A percentile compares a stretch with the other conserved stretches of the same genome.
These are phyloP conservation scores for Erythrolamprus reginae DNA, from an alignment of 2,113 vertebrate species.

Conservation along the genomic window DNA sequence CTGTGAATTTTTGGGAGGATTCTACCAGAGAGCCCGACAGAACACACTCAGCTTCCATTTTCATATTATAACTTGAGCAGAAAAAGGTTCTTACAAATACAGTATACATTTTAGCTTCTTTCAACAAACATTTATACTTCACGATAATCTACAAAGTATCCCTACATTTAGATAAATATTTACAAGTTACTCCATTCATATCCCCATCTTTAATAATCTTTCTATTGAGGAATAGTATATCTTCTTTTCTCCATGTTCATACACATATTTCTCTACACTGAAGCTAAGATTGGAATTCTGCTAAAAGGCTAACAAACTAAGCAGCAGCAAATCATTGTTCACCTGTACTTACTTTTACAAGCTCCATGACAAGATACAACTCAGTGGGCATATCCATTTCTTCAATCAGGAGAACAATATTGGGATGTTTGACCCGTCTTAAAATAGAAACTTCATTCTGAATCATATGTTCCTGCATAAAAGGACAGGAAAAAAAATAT, in stretches of 20 bases:
- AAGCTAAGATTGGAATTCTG: neutral
- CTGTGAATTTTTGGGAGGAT: too few relatives aligned
- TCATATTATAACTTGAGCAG: neutral
- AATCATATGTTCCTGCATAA: constrained; percentile 94
- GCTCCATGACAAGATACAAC: constrained; percentile 95
- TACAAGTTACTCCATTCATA: neutral
- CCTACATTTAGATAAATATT: neutral
- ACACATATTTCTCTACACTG: neutral
- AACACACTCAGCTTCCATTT: neutral
- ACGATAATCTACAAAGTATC: neutral
- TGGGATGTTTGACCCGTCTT: constrained; percentile 94
- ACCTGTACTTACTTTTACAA: constrained; percentile 84
- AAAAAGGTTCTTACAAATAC: neutral
- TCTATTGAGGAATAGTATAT: neutral
- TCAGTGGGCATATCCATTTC: constrained; percentile 93
- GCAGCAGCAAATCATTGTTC: neutral
- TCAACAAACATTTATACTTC: neutral
- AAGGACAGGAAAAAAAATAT: neutral
- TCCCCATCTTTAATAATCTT: neutral
- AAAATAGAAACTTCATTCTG: constrained; percentile 97
- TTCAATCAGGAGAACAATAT: constrained; percentile 94
- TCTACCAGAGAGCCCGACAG: too few relatives aligned
- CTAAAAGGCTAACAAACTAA: neutral
- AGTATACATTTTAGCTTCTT: neutral
- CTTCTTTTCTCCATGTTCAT: neutral